A percentile compares a stretch with the other conserved stretches of the same genome.
Conservation (phyloP, 1,140 invertebrate genomes). For the Protaetia brevitarsis region DNA sequence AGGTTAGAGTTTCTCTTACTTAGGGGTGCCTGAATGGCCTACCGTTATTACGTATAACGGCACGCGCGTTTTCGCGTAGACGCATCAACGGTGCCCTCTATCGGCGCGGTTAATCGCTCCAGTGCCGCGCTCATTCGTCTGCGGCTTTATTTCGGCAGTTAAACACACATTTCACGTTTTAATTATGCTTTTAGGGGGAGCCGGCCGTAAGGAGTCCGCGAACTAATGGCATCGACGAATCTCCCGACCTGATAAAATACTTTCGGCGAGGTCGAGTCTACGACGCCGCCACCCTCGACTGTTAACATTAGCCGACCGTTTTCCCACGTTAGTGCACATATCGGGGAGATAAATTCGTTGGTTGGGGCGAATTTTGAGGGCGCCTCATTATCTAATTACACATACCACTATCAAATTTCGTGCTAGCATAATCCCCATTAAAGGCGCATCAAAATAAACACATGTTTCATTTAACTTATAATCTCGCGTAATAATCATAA, state of each 20-base stretch:
- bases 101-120: slow-evolving; percentile 14
- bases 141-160: slow-evolving; percentile 37
- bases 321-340: slow-evolving; percentile 3
- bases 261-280: not conserved
- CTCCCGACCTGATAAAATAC: slow-evolving; percentile 14
- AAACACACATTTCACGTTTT: slow-evolving; percentile 43
- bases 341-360: not conserved
- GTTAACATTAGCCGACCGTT: slow-evolving; percentile 6
- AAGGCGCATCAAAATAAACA: too few species aligned
- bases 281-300: not conserved
- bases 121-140: slow-evolving; percentile 9
- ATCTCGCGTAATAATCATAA: too few species aligned
- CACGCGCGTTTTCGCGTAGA: slow-evolving; percentile 13
- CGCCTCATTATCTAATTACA: slow-evolving; percentile 2
- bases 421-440: too few species aligned
- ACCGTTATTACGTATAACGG: slow-evolving; percentile 7
- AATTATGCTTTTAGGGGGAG: slow-evolving; percentile 43
- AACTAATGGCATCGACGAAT: slow-evolving; percentile 25
- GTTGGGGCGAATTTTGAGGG: not conserved
- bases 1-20: not conserved
- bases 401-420: too few species aligned
- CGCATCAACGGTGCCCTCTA: slow-evolving; percentile 6
- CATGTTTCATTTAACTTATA: too few species aligned
- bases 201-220: slow-evolving; percentile 27
- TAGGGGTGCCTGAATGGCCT: not conserved